Evolutionary conservation across 2,797 vertebrate genomes (phyloP).

Genomic region (Sebastolobus alascanus): DNA sequence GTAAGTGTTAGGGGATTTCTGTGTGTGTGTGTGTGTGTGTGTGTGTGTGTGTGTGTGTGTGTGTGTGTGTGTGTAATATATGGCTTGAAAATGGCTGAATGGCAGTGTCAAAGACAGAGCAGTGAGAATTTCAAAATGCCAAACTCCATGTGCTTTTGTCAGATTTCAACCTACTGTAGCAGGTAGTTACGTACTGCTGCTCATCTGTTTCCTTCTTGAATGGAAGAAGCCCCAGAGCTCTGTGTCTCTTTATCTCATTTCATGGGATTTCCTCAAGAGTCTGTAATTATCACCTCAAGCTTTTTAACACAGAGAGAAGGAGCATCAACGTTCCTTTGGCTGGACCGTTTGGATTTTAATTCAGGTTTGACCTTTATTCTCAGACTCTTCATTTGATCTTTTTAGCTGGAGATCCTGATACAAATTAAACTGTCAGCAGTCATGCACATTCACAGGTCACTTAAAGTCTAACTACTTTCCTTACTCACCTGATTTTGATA

Average conservation of each 20-base stretch:
- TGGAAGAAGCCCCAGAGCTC: background rate
- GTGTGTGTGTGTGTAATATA: constrained; percentile 10
- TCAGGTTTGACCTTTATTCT: constrained; percentile 46
- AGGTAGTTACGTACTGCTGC: background rate
- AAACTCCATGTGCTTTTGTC: background rate
- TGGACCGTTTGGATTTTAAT: constrained; percentile 5
- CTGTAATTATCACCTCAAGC: constrained; percentile 23
- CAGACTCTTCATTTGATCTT: constrained; percentile 1
- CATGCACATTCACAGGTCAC: background rate
- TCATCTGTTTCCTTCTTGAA: constrained; percentile 6
- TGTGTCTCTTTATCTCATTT: constrained; percentile 14
- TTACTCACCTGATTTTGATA: background rate
- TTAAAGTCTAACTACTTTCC: background rate
- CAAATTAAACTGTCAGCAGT: constrained; percentile 6
- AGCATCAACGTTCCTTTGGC: background rate
- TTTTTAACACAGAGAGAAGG: constrained; percentile 1
- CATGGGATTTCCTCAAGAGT: constrained; percentile 27
- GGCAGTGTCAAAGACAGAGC: background rate
- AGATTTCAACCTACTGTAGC: background rate
- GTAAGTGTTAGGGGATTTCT: constrained; percentile 19
- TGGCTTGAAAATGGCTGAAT: constrained; percentile 2
- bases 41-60: constrained; percentile 20
- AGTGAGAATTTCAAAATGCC: background rate
- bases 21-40: constrained; percentile 3
- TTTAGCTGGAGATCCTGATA: background rate